Evolutionary conservation across 2,113 vertebrate species (phyloP).

Genomic region (Pollimyrus isidori): DNA sequence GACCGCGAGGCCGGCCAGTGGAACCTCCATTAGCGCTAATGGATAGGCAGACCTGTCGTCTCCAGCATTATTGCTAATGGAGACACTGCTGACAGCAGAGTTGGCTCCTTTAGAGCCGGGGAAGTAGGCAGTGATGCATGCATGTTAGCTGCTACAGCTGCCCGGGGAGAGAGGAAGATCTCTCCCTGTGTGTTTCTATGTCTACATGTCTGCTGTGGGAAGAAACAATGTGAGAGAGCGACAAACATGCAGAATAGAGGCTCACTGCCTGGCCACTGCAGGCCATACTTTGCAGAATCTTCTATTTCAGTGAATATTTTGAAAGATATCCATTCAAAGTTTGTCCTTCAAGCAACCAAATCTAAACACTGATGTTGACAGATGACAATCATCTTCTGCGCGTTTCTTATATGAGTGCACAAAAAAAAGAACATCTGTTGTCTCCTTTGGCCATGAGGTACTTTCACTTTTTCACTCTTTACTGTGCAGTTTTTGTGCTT

Average conservation of each 20-base stretch:
- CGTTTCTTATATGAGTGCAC: background rate
- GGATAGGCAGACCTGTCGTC: constrained; percentile 43
- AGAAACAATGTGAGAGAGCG: background rate
- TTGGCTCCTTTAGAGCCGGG: constrained; percentile 37
- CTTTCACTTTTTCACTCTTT: background rate
- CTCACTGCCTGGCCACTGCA: background rate
- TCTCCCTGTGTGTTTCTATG: constrained; percentile 17
- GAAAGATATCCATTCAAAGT: background rate
- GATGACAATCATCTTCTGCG: background rate
- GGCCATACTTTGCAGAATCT: background rate
- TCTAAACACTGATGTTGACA: background rate
- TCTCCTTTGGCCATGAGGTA: background rate
- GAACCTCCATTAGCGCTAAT: constrained; percentile 46
- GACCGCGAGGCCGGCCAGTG: constrained; percentile 20
- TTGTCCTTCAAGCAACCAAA: background rate
- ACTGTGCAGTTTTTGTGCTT: background rate
- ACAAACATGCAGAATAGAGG: background rate
- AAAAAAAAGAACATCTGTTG: background rate
- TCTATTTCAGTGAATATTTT: background rate
- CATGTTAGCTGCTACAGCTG: constrained; percentile 4
- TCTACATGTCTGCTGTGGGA: constrained; percentile 3
- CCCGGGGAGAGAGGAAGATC: background rate
- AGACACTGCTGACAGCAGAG: constrained; percentile 43
- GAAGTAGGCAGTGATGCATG: background rate
- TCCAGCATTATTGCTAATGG: constrained; percentile 46